Base-by-base conservation (phyloP, 2,797 vertebrate species). In the Pterois miles region DNA sequence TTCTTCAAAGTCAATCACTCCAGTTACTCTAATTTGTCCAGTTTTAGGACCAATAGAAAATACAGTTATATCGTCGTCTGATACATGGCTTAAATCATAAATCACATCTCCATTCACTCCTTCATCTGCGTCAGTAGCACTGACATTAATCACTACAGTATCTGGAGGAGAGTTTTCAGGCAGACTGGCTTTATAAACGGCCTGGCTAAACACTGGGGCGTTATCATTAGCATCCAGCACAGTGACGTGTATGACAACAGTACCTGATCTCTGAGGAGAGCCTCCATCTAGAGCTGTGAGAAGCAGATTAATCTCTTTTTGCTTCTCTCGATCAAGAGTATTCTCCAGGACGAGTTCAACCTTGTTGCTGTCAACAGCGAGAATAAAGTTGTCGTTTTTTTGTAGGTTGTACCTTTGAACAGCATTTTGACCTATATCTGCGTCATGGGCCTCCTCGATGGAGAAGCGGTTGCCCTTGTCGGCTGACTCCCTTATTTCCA, bases 171-270 rank as follows among this genome's bases (percentile, higher is more conserved):
- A 31, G 25, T 94, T 95, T 83, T 95, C 95, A 14, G 63, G 71
- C 6, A 95, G 27, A 59, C 40, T 94, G 29, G 84, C 86, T 85
- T 85, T 86, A 66, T 95, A 95, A 4, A 90, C 25, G 5, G 80
- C 38, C 71, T 94, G 82, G 29, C 53, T 92, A 38, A 95, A 95
- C n/a, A 92, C 65, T 0, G 94, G 94, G 4, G 83, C 87, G 60
- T 95, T 94, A 80, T 96, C 93, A 62, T 95, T 95, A 36, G 92
- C 90, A 74, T 96, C 94, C 0, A 94, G 78, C 2, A 92, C 88
- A 83, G 82, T 86, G 27, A 92, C 72, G 43, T 90, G 87, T 11
- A 92, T 87, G 14, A 75, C 76, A 16, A 77, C 87, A 1, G 86
- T 81, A 5, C 87, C 87, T 43, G 90, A 89, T 86, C 79, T 85